Base-by-base conservation (phyloP, 2,888 invertebrate species). In the Papilio protenor region DNA sequence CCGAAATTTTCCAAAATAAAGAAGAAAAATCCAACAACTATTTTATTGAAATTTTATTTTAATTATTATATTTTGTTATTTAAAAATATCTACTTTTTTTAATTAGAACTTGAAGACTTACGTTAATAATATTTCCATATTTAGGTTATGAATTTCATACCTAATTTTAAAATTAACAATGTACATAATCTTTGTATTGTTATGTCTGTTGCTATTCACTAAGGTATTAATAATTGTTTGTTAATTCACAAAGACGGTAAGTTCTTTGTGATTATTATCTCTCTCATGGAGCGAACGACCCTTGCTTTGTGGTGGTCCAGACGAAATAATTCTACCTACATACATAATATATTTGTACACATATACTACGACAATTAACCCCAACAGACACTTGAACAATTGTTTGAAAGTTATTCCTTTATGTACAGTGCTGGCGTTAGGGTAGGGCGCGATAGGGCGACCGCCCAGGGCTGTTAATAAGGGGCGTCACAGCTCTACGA, bases 181-280 rank as follows among this genome's bases (percentile, higher is more conserved):
- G 33, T 64, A 64, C 33, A 5, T 33, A 18, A 40, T 40, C n/a
- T 40, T 40, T 12, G 12, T 40, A 45, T 57, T 73, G 73, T 73
- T 55, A 52, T 10, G 40, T 18, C 8, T 14, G 1, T 5, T 33
- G n/a, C 66, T 40, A 66, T 66, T 18, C 40, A 40, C 40, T 40
- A 66, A 66, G 33, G n/a, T 40, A 40, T 40, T 10, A n/a, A 66
- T 18, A 6, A 40, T 66, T 66, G 66, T 64, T 33, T 33, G 33
- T 11, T n/a, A 66, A 10, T n/a, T 40, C 18, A 40, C 66, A 66
- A 66, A 66, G 66, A 40, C 66, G 33, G 33, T 40, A 40, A 16
- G 21, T 5, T 47, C 74, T 77, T 77, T 77, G 70, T 74, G 73
- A 77, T 77, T 73, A 40, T 47, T 69, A 77, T 74, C 77, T 73